These are phyloP conservation scores for Amphimedon queenslandica DNA, from an alignment of 37 sponge, comb jelly and placozoan species.

Conservation along the genomic window DNA sequence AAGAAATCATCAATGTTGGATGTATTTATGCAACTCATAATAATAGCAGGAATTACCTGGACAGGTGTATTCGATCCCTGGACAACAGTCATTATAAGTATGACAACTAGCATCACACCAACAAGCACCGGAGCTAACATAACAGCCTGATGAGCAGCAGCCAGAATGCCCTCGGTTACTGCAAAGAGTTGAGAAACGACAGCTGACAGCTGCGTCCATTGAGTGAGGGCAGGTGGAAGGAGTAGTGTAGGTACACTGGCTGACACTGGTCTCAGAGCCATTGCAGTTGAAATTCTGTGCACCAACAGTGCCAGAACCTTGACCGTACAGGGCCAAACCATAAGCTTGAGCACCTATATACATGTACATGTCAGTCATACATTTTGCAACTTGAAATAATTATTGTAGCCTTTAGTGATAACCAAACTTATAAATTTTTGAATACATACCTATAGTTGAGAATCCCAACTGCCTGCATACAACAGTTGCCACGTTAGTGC, in stretches of 20 bases:
- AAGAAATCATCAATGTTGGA: no score
- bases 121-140: constrained; percentile 17
- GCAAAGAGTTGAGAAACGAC: not conserved
- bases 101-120: constrained; percentile 40
- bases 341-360: constrained; percentile 9
- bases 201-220: not conserved
- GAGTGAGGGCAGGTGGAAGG: not conserved
- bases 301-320: not conserved
- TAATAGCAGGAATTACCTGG: no score
- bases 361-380: not conserved
- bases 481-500: not conserved
- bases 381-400: not conserved
- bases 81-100: constrained; percentile 40
- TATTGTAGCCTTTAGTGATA: not conserved
- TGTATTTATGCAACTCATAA: no score
- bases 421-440: not conserved
- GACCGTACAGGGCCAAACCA: not conserved
- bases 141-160: not conserved
- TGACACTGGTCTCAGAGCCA: not conserved
- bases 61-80: constrained; percentile 11
- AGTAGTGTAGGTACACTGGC: not conserved
- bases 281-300: not conserved
- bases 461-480: constrained; percentile 23
- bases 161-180: not conserved
- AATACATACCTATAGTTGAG: not conserved